These are phyloP conservation scores for Orthosia gracilis DNA, from an alignment of 2,888 invertebrate species.

Conservation along the genomic window DNA sequence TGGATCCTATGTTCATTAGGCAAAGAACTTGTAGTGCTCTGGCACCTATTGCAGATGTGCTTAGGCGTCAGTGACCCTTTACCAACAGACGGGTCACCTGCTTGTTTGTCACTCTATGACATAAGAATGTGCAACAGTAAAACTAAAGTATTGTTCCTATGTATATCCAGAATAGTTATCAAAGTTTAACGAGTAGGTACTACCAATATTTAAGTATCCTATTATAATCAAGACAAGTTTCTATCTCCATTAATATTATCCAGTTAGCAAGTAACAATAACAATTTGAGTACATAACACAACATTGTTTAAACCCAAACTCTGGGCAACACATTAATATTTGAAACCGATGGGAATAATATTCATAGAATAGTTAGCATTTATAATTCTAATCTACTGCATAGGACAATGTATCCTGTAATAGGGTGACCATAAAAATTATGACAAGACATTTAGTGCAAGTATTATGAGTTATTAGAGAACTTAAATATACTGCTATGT, in stretches of 20 bases:
- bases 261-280: constrained; percentile 39
- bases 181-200: not conserved
- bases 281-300: constrained; percentile 28
- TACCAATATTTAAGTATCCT: constrained; percentile 5
- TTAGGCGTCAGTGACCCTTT: too few species aligned
- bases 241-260: constrained; percentile 23
- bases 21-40: too few species aligned
- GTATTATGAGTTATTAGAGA: constrained; percentile 4
- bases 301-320: constrained; percentile 44
- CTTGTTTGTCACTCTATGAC: too few species aligned
- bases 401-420: constrained; percentile 55
- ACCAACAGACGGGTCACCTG: too few species aligned
- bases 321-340: constrained; percentile 49
- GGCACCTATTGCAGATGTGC: too few species aligned
- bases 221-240: constrained; percentile 14
- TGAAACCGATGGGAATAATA: constrained; percentile 67
- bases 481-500: not conserved
- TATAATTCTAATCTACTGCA: constrained; percentile 72
- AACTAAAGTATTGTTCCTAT: too few species aligned
- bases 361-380: constrained; percentile 74
- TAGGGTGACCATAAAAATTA: constrained; percentile 60
- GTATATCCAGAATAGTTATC: not conserved
- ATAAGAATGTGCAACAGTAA: too few species aligned
- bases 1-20: not conserved
- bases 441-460: constrained; percentile 15